Conservation (phyloP, 2,888 invertebrate genomes). For the Habroteleia sp. region DNA sequence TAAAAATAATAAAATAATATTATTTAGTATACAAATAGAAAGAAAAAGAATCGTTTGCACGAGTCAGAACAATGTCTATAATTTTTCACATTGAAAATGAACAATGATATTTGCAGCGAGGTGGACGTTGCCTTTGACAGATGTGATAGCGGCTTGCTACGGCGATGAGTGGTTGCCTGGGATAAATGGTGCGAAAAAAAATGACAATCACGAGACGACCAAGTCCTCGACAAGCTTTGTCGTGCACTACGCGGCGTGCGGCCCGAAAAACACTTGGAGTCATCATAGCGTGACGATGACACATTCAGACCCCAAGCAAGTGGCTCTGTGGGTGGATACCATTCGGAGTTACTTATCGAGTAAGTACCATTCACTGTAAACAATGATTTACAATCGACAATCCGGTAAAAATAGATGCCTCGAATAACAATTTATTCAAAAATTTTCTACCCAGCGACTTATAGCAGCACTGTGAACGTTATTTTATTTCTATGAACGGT, state of each 20-base stretch:
- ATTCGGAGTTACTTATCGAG: slow-evolving; percentile 83
- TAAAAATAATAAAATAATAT: too few species aligned
- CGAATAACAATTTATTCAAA: too few species aligned
- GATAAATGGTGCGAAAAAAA: slow-evolving; percentile 73
- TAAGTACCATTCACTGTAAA: too few species aligned
- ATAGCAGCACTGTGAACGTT: too few species aligned
- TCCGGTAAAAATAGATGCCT: too few species aligned
- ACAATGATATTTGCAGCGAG: slow-evolving; percentile 80
- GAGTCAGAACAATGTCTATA: too few species aligned
- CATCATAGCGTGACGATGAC: slow-evolving; percentile 83
- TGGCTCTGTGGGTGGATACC: slow-evolving; percentile 85
- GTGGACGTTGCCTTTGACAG: slow-evolving; percentile 83
- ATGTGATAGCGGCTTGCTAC: slow-evolving; percentile 83
- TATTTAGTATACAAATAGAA: too few species aligned
- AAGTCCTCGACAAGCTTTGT: slow-evolving; percentile 82
- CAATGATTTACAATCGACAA: too few species aligned
- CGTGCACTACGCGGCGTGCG: slow-evolving; percentile 84
- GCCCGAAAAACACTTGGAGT: slow-evolving; percentile 84
- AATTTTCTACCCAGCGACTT: too few species aligned
- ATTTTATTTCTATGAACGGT: too few species aligned
- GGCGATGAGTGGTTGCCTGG: slow-evolving; percentile 79
- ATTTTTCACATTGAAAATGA: too few species aligned
- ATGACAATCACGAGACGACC: slow-evolving; percentile 63
- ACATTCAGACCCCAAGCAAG: slow-evolving; percentile 84
- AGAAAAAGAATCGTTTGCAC: too few species aligned